Evolutionary conservation across 1,140 invertebrate species (phyloP), one percentile per base, ranked within the genome.

Genomic region (Rhyacophila brunnea): DNA sequence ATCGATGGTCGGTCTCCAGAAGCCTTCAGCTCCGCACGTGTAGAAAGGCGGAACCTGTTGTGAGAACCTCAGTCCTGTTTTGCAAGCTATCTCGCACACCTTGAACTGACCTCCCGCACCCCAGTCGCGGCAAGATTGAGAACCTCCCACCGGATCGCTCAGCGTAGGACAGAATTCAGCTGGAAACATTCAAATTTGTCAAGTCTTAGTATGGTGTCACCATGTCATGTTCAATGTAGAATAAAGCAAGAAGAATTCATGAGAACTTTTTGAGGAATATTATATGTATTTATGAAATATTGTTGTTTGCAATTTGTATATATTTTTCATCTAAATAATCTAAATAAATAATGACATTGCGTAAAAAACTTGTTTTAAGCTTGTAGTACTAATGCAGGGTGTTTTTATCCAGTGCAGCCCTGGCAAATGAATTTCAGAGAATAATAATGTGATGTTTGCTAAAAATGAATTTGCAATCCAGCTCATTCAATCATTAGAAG

Each of bases 61-160:
- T 1, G 93, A 94, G 77, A 98, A 98, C 64, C 90, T 83, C 1
- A 94, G 77, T 10, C 93, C 93, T 35, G 85, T 69, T 64, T 94
- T 90, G 68, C 95, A 97, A 51, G 85, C 78, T 53, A 97, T 95
- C 70, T 92, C 93, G 74, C 89, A 96, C 28, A 90, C 90, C 74
- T 95, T 94, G 75, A 95, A 96, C 69, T 95, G 91, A n/a, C 93
- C 90, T 42, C 92, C 92, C 1, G 93, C 92, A 44, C 95, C 95
- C 95, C 95, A 98, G 66, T 95, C 92, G 66, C 94, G 92, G 71
- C 95, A 98, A 4, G 87, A 87, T 75, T 96, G 93, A 11, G 83
- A 81, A 19, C 95, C 95, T 44, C 93, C 92, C 17, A 95, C 82
- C 0, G 95, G 95, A 78, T 96, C 92, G 40, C 86, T 78, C 49